Evolutionary conservation across 2,113 vertebrate species (phyloP).

Genomic region (Turnix velox): DNA sequence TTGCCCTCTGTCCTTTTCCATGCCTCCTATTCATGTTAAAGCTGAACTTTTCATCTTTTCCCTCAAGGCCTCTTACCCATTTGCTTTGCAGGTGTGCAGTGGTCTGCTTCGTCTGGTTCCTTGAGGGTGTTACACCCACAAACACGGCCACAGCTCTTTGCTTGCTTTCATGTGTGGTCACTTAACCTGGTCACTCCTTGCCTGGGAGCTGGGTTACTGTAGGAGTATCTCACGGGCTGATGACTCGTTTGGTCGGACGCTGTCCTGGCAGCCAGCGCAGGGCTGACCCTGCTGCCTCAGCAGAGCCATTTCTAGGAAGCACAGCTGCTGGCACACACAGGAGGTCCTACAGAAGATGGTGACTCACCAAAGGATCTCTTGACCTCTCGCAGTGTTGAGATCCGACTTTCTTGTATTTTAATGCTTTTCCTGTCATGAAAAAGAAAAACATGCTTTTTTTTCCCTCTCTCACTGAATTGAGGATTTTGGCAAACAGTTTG

Average conservation of each 20-base stretch:
- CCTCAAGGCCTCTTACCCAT: not conserved
- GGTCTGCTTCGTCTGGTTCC: not conserved
- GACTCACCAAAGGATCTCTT: not conserved
- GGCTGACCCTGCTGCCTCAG: fast-evolving
- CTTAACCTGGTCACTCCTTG: fast-evolving
- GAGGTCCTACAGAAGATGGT: not conserved
- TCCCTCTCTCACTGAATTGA: fast-evolving
- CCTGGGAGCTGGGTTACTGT: fast-evolving
- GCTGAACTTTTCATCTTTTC: not conserved
- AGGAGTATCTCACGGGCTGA: fast-evolving
- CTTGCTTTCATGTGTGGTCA: not conserved
- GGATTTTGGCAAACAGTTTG: slow-evolving; percentile 30
- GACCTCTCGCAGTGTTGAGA: not conserved
- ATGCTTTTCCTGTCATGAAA: not conserved
- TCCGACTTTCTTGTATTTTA: not conserved
- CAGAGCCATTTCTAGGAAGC: not conserved
- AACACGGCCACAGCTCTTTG: not conserved
- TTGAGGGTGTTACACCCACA: not conserved
- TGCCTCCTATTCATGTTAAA: not conserved
- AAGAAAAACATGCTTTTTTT: not conserved
- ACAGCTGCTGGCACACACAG: fast-evolving
- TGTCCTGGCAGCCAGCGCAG: fast-evolving
- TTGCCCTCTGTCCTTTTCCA: not conserved
- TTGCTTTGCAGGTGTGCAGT: not conserved
- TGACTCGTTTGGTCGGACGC: fast-evolving